A percentile compares a stretch with the other conserved stretches of the same genome.
Conservation (phyloP, 2,888 invertebrate genomes). For the Rhopalosiphum nymphaeae region DNA sequence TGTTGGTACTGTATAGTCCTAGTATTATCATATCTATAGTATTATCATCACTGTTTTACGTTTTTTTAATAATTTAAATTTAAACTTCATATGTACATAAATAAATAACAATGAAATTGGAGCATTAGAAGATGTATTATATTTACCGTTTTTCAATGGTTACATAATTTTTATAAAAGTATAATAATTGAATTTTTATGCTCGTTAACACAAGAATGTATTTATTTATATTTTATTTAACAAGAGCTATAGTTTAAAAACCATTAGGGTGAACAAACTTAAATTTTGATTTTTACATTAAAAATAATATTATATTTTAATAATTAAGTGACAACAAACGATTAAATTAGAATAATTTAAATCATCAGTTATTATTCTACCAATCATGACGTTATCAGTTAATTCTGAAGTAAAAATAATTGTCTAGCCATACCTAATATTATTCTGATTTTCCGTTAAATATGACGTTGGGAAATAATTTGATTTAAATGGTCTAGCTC, state of each 20-base stretch:
- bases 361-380: background rate
- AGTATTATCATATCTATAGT: too few relatives aligned
- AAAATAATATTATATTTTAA: background rate
- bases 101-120: background rate
- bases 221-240: background rate
- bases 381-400: background rate
- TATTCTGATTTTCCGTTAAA: background rate
- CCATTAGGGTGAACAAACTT: too few relatives aligned
- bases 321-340: background rate
- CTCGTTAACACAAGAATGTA: background rate
- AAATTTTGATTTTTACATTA: background rate
- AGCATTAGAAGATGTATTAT: background rate
- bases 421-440: background rate
- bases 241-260: too few relatives aligned
- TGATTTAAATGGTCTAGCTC: background rate
- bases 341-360: background rate
- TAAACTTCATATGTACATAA: background rate
- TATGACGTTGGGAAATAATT: background rate
- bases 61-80: background rate
- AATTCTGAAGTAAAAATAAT: background rate
- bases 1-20: background rate
- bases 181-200: background rate
- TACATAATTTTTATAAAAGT: background rate
- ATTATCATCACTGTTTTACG: background rate
- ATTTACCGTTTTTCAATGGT: background rate